Base-by-base conservation (phyloP, 2,888 invertebrate genomes). In the Euclidia mi region DNA sequence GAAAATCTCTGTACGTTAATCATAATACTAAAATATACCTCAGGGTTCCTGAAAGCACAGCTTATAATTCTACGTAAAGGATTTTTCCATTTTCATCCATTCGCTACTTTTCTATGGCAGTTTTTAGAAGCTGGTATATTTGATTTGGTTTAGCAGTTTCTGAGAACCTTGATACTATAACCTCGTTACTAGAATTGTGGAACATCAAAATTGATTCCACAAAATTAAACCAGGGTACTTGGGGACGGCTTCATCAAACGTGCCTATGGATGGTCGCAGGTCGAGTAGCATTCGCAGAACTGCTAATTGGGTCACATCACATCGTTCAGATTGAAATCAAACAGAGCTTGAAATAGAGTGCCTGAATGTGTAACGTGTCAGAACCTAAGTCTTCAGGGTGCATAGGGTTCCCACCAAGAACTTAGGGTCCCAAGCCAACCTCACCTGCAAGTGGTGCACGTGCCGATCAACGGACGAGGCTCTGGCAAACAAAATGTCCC, bases 241-340 rank as follows among this genome's bases (percentile, higher is more conserved):
- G 2, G n/a, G n/a, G n/a, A 38, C 37, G 18, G 18, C 18, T 17
- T 38, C 37, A 38, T 38, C 37, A 17, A 7, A n/a, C 40, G 7
- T 11, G 35, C 15, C 14, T 35, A 35, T 15, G n/a, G n/a, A n/a
- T 10, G 11, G 3, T 2, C 2, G 37, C 15, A 47, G 49, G 46
- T 53, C 34, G 48, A 50, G 56, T 49, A 56, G 61, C 68, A 62
- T 59, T 68, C 62, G 70, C 68, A 64, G 62, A 50, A 50, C 67
- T 64, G 42, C 70, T 85, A 85, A 85, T 85, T 85, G 84, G 82
- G 84, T 85, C 85, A 81, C 81, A 81, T 81, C 80, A 76, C 74
- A 56, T 71, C 68, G 71, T 52, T 47, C 64, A 73, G 74, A 81
- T 80, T 80, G 75, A 84, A 79, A 77, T 77, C 74, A 81, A 85